phyloP scores from a whole-genome alignment of 2,888 invertebrate genomes.

The Ophion obscuratus region DNA sequence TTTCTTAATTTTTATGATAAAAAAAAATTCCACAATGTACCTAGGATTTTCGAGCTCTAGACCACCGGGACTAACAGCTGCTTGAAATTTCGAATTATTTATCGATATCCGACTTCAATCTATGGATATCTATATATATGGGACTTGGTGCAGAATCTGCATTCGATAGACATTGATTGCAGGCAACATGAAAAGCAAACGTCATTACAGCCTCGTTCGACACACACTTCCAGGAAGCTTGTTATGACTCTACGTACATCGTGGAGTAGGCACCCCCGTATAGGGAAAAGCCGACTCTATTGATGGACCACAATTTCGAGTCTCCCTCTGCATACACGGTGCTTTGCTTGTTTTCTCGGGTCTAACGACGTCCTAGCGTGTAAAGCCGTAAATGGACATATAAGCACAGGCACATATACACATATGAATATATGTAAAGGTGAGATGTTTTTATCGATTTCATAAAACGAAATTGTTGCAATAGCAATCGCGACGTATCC shows the following conservation, averaged over 20 bases:
- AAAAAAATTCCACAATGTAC: too few relatives aligned
- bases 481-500: conserved; percentile 31
- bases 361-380: too few relatives aligned
- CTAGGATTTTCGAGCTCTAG: too few relatives aligned
- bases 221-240: conserved; percentile 12
- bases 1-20: too few relatives aligned
- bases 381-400: too few relatives aligned
- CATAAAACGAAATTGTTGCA: conserved; percentile 44
- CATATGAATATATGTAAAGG: background rate
- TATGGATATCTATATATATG: too few relatives aligned
- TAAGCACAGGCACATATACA: background rate
- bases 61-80: too few relatives aligned
- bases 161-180: conserved; percentile 26
- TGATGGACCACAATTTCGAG: conserved; percentile 61
- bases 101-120: too few relatives aligned
- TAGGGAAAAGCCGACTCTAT: conserved; percentile 38
- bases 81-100: too few relatives aligned
- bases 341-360: too few relatives aligned
- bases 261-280: background rate
- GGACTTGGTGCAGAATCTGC: background rate
- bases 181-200: conserved; percentile 27
- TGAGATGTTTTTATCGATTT: conserved; percentile 36
- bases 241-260: conserved; percentile 11
- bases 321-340: conserved; percentile 36
- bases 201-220: conserved; percentile 45